Percentiles rank a stretch among this genome's conserved stretches.
phyloP scores from a whole-genome alignment of 1,140 invertebrate genomes.

The Sesamia nonagrioides region DNA sequence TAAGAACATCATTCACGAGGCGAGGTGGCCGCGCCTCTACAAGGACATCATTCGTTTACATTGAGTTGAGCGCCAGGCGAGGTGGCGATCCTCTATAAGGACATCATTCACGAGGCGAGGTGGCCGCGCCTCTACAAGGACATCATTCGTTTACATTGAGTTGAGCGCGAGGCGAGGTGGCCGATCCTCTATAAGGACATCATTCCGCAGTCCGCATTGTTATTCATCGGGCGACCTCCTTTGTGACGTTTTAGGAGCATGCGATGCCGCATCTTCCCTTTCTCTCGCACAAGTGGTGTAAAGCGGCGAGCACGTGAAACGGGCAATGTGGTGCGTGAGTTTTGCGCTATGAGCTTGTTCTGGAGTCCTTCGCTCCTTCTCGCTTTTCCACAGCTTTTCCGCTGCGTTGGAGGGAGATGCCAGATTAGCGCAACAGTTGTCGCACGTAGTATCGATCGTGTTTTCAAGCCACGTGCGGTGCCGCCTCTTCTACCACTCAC shows the following conservation, averaged over 20 bases:
- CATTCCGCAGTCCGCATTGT: slow-evolving; percentile 85
- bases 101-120: slow-evolving; percentile 66
- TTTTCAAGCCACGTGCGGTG: slow-evolving; percentile 75
- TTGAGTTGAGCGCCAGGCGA: no score
- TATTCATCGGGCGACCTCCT: slow-evolving; percentile 84
- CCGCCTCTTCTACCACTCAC: slow-evolving; percentile 55
- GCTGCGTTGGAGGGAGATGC: slow-evolving; percentile 62
- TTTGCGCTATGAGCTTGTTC: slow-evolving; percentile 77
- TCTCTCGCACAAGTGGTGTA: slow-evolving; percentile 48
- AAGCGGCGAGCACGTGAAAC: slow-evolving; percentile 50
- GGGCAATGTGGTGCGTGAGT: slow-evolving; percentile 67
- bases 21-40: slow-evolving; percentile 54
- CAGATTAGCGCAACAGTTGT: slow-evolving; percentile 83
- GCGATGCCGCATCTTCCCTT: slow-evolving; percentile 80
- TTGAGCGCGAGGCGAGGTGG: slow-evolving; percentile 1
- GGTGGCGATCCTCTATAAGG: slow-evolving; percentile 66
- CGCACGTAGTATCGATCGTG: slow-evolving; percentile 78
- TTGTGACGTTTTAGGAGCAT: slow-evolving; percentile 79
- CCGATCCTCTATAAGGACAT: slow-evolving; percentile 73
- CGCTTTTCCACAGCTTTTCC: slow-evolving; percentile 40
- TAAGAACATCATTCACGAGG: slow-evolving; percentile 75
- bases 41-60: slow-evolving; percentile 83
- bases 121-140: slow-evolving; percentile 68
- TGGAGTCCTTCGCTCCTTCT: slow-evolving; percentile 68
- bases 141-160: no score